Evolutionary conservation across 2,797 vertebrate genomes (phyloP).

Genomic region (Microtus californicus): DNA sequence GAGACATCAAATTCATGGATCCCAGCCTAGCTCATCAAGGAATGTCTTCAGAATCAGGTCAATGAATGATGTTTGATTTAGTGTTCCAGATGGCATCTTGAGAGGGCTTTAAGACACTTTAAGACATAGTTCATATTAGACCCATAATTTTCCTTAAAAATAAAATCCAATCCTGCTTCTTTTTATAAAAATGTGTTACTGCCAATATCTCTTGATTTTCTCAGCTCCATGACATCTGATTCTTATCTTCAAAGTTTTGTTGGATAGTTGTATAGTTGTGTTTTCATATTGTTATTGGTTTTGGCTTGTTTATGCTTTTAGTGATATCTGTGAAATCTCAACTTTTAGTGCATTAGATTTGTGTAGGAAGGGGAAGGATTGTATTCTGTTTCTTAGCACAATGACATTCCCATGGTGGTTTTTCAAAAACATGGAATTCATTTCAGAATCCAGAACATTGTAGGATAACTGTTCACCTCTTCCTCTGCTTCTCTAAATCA

Average conservation of each 20-base stretch:
- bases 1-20: neutral
- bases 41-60: neutral
- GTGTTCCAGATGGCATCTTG: neutral
- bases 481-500: too few relatives aligned
- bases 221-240: neutral
- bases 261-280: neutral
- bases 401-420: neutral
- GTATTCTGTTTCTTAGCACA: neutral
- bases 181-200: neutral
- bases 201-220: neutral
- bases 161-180: neutral
- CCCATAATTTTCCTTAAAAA: neutral
- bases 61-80: conserved; percentile 35
- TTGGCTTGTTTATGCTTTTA: conserved; percentile 1
- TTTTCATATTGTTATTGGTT: neutral
- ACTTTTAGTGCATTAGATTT: neutral
- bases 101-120: neutral
- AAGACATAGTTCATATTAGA: neutral
- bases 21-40: neutral
- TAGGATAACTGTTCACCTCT: too few relatives aligned
- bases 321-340: neutral
- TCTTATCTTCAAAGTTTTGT: neutral
- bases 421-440: conserved; percentile 1
- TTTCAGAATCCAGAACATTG: neutral
- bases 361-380: neutral